A percentile compares a stretch with the other conserved stretches of the same genome.
These are phyloP conservation scores for Anarrhichthys ocellatus DNA, from an alignment of 2,113 vertebrate genomes.

Conservation along the genomic window DNA sequence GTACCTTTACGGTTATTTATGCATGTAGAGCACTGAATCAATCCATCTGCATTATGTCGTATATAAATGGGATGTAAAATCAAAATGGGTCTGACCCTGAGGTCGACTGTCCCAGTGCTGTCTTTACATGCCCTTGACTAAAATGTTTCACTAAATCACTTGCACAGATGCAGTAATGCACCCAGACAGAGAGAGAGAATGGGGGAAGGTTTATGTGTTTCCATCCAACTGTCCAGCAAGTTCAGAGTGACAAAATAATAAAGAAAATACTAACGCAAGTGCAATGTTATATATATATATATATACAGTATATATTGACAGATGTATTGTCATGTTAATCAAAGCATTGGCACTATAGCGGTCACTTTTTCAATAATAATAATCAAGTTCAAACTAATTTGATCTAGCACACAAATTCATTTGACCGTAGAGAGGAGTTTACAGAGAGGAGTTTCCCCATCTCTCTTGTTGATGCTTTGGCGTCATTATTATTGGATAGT, in stretches of 20 bases:
- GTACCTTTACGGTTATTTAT: constrained; percentile 61
- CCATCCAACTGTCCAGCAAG: background rate
- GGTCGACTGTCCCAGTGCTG: constrained; percentile 53
- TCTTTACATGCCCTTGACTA: constrained; percentile 51
- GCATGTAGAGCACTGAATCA: constrained; percentile 55
- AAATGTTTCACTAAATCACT: constrained; percentile 57
- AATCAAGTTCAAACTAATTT: too few relatives aligned
- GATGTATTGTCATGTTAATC: too few relatives aligned
- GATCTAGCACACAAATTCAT: too few relatives aligned
- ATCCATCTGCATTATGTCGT: constrained; percentile 50
- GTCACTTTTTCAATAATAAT: too few relatives aligned
- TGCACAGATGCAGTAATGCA: constrained; percentile 8
- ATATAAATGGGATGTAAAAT: constrained; percentile 63
- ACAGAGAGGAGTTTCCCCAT: background rate
- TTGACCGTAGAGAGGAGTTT: background rate
- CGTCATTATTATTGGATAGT: background rate
- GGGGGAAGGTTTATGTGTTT: background rate
- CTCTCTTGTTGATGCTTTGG: background rate
- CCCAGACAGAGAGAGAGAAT: background rate
- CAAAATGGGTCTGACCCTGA: constrained; percentile 66
- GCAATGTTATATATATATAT: too few relatives aligned
- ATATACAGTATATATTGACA: too few relatives aligned
- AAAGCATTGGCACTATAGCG: too few relatives aligned
- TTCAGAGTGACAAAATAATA: background rate
- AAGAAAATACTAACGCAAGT: background rate